Evolutionary conservation across 2,113 vertebrate genomes (phyloP).

Genomic region (Dicrurus megarhynchus): DNA sequence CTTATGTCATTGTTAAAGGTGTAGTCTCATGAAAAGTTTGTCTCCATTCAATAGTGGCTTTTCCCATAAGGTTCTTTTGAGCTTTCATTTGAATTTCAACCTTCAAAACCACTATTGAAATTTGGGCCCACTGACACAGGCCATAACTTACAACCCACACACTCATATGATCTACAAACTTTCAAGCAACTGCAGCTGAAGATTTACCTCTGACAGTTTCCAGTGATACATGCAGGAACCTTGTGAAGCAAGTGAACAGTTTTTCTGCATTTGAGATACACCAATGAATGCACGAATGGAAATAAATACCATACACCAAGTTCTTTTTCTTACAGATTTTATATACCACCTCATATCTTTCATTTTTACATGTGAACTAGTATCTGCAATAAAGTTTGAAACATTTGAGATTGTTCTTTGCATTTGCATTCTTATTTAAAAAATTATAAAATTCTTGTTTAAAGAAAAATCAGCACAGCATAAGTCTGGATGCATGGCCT

Average conservation of each 20-base stretch:
- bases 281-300: not conserved
- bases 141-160: not conserved
- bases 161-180: not conserved
- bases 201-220: not conserved
- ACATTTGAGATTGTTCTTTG: constrained; percentile 17
- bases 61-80: not conserved
- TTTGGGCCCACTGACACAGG: not conserved
- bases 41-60: not conserved
- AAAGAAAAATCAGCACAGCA: not conserved
- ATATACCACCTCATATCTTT: not conserved
- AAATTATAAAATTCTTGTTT: not conserved
- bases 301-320: constrained; percentile 12
- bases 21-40: not conserved
- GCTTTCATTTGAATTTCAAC: not conserved
- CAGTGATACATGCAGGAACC: not conserved
- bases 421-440: constrained; percentile 11
- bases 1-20: not conserved
- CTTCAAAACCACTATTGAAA: not conserved
- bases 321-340: constrained; percentile 35
- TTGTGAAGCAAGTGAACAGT: not conserved
- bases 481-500: not conserved
- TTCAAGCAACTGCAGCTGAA: not conserved
- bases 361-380: constrained; percentile 23
- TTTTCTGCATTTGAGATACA: not conserved
- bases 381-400: constrained; percentile 19